Evolutionary conservation across 2,888 invertebrate species (phyloP), one percentile per base, ranked within the genome.

Genomic region (Tortrix viridana): DNA sequence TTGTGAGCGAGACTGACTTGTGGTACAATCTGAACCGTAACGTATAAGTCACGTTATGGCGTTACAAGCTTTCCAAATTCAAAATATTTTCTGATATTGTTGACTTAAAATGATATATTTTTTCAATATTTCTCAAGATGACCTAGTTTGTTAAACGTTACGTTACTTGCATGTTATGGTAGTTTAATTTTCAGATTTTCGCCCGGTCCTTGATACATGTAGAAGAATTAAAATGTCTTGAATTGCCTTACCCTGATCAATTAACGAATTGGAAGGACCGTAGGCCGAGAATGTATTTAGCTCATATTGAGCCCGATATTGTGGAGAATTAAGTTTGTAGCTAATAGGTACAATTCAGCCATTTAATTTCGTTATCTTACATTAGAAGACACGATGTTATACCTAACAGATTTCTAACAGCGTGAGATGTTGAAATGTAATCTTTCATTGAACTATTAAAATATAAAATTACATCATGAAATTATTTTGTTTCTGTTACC

Each of bases 221-320:
- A 80, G 76, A 74, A 71, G 72, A 79, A 79, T 80, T 81, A 83
- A 81, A 77, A 71, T 70, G 67, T 65, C 46, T 67, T 52, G 46
- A 57, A 62, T 53, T 55, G 60, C 60, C 58, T 67, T 67, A 67
- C 67, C 65, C 65, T 60, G 75, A 75, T 80, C 72, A 79, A 77
- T 75, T 74, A 32, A 74, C 73, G 72, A 67, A 73, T 75, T 69
- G 71, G 69, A 84, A 82, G 85, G 89, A 79, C 87, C 85, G 84
- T 62, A 59, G 84, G 88, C 80, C 80, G 90, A 88, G 82, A 88
- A 89, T 85, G 80, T 80, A 80, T 77, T 87, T 90, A 85, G 91
- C 91, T 91, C 91, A 91, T 90, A 90, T 91, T 90, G 91, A 91
- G 91, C 89, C 81, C 77, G 84, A 85, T 89, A 87, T 86, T 86